These are phyloP conservation scores for Hormiphora californensis DNA, from an alignment of 37 sponge, comb jelly and placozoan species.

Conservation along the genomic window DNA sequence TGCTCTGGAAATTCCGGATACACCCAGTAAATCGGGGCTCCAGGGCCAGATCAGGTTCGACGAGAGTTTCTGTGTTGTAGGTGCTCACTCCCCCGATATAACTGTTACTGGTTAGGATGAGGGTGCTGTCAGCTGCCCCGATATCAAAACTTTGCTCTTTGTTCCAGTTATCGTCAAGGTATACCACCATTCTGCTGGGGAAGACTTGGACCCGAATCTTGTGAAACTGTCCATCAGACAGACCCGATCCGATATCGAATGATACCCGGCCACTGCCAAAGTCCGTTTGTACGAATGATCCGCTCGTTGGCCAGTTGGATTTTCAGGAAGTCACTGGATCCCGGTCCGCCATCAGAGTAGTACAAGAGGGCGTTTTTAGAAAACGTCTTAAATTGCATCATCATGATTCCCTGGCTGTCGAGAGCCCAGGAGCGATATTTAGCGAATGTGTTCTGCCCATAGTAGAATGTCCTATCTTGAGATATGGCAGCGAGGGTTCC, in stretches of 20 bases:
- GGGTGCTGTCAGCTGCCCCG: not conserved
- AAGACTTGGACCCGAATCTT: not conserved
- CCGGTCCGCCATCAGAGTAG: not conserved
- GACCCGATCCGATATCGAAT: not conserved
- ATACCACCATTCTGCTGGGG: not conserved
- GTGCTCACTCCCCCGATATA: conserved; percentile 1
- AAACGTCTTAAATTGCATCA: not conserved
- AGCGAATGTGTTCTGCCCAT: not conserved
- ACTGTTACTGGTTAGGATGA: not conserved
- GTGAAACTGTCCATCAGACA: conserved; percentile 5
- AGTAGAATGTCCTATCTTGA: not conserved
- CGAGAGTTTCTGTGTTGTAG: not conserved
- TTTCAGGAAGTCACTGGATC: conserved; percentile 13
- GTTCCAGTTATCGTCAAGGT: not conserved
- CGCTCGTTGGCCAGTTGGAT: not conserved
- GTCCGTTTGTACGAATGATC: not conserved
- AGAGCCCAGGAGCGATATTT: not conserved
- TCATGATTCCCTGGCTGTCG: not conserved
- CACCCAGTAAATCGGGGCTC: conserved; percentile 33
- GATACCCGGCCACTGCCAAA: conserved; percentile 25
- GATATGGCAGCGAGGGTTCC: too few species aligned
- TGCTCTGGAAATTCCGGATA: not conserved
- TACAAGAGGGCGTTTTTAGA: not conserved
- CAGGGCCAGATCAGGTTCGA: not conserved
- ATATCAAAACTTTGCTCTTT: conserved; percentile 7